Evolutionary conservation across 2,113 vertebrate genomes (phyloP).

Genomic region (Hirundichthys speculiger): DNA sequence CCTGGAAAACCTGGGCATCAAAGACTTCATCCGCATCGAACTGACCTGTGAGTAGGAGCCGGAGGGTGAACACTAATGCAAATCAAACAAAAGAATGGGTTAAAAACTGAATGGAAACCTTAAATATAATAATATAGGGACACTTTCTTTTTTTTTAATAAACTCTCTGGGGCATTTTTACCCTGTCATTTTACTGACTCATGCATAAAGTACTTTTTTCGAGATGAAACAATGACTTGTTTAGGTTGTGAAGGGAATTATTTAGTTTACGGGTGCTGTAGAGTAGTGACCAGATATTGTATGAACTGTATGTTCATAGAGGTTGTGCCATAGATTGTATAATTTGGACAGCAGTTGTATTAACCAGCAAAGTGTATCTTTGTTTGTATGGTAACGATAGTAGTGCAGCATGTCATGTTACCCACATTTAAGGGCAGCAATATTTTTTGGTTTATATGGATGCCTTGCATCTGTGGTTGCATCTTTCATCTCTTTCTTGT

Average conservation of each 20-base stretch:
- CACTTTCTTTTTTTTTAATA: slow-evolving; percentile 55
- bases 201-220: too few species aligned
- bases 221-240: too few species aligned
- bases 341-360: slow-evolving; percentile 25
- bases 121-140: slow-evolving; percentile 11
- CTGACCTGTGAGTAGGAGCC: slow-evolving; percentile 73
- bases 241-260: too few species aligned
- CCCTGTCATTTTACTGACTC: too few species aligned
- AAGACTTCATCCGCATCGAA: slow-evolving; percentile 94
- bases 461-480: not conserved
- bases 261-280: slow-evolving; percentile 4
- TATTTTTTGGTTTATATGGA: not conserved
- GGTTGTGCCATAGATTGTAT: slow-evolving; percentile 18
- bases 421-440: too few species aligned
- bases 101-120: too few species aligned
- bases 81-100: too few species aligned
- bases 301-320: slow-evolving; percentile 35
- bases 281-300: slow-evolving; percentile 19
- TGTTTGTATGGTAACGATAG: too few species aligned
- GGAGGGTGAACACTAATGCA: not conserved
- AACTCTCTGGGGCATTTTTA: slow-evolving; percentile 13
- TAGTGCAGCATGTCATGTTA: too few species aligned
- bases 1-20: slow-evolving; percentile 95
- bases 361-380: not conserved
- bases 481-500: slow-evolving; percentile 1